Evolutionary conservation across 2,113 vertebrate species (phyloP).

Genomic region (Eleginops maclovinus): DNA sequence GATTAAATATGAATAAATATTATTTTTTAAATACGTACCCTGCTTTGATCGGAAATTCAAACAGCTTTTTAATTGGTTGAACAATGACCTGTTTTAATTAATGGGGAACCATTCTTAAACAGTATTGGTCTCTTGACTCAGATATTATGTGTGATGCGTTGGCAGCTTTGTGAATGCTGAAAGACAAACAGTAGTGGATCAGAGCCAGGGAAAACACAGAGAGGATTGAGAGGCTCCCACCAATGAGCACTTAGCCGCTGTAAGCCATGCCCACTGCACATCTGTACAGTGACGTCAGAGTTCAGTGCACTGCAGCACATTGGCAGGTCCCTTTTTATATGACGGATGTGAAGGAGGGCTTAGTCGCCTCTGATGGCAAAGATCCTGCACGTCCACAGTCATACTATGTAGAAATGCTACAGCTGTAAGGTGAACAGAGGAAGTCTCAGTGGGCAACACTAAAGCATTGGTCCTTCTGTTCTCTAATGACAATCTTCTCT

Average conservation of each 20-base stretch:
- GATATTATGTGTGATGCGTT: conserved; percentile 4
- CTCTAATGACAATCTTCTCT: neutral
- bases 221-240: conserved; percentile 53
- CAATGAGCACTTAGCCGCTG: conserved; percentile 56
- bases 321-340: conserved; percentile 29
- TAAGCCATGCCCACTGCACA: conserved; percentile 71
- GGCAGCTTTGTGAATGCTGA: conserved; percentile 24
- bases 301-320: conserved; percentile 43
- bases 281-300: conserved; percentile 67
- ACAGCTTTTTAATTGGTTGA: neutral
- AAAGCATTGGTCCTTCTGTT: neutral
- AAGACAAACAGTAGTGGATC: conserved; percentile 39
- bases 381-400: conserved; percentile 19
- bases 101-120: neutral
- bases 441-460: neutral
- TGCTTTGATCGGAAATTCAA: conserved; percentile 22
- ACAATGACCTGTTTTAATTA: conserved; percentile 1
- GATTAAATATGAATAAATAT: conserved; percentile 46
- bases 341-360: conserved; percentile 43
- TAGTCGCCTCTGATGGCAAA: conserved; percentile 12
- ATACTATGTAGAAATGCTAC: neutral
- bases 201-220: conserved; percentile 20
- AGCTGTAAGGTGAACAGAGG: neutral
- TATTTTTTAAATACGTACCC: neutral
- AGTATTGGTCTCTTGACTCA: conserved; percentile 9